Conservation (phyloP, 2,797 vertebrate genomes). For the Oreochromis grahami region DNA sequence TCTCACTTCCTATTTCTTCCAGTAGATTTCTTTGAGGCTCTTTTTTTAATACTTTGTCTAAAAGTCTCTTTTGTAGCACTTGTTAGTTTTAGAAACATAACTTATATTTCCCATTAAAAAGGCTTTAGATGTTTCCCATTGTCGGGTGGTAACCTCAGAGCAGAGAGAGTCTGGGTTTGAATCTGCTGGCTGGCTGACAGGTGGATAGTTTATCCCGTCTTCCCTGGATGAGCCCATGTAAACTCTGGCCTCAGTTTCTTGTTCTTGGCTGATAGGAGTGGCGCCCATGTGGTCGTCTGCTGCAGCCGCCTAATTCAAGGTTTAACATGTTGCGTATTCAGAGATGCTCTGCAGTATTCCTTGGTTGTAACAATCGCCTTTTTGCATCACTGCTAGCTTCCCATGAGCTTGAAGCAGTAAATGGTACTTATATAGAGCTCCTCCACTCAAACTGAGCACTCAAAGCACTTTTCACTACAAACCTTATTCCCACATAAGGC, state of each 20-base stretch:
- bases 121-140: not conserved
- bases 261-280: not conserved
- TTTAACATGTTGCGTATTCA: not conserved
- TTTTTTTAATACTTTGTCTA: not conserved
- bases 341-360: not conserved
- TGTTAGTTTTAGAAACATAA: not conserved
- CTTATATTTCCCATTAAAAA: not conserved
- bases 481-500: not conserved
- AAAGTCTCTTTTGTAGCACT: not conserved
- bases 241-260: not conserved
- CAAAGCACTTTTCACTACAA: not conserved
- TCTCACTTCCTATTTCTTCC: not conserved
- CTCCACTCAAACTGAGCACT: not conserved
- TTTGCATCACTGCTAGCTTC: not conserved
- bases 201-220: not conserved
- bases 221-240: not conserved
- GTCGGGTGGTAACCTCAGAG: not conserved
- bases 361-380: not conserved
- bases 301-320: not conserved
- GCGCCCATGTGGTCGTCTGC: not conserved
- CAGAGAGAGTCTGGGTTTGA: not conserved
- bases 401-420: not conserved
- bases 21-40: not conserved
- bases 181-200: not conserved
- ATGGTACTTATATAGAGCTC: not conserved